Conservation (phyloP, 2,888 invertebrate genomes). For the Melanostoma scalare region DNA sequence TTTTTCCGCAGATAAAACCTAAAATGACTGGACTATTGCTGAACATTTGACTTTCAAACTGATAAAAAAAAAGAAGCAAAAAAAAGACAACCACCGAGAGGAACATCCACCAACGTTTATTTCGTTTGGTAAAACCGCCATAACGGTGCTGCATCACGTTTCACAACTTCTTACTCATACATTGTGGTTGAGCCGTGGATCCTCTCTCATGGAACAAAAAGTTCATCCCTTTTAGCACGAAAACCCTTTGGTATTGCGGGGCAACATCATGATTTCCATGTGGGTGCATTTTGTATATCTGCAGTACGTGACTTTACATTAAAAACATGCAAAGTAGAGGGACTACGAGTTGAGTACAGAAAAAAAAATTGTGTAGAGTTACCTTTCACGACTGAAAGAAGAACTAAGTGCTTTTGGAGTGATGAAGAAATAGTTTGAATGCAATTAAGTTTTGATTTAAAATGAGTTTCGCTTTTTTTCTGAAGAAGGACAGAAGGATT, state of each 20-base stretch:
- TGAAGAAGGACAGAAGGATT: constrained; percentile 12
- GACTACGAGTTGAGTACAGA: background rate
- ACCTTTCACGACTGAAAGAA: constrained; percentile 6
- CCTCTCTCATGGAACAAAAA: constrained; percentile 31
- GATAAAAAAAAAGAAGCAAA: constrained; percentile 25
- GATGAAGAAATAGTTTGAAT: constrained; percentile 64
- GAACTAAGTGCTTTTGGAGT: constrained; percentile 64
- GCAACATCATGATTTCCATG: constrained; percentile 60
- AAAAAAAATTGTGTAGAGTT: background rate
- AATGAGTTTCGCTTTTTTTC: constrained; percentile 30
- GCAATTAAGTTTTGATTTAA: constrained; percentile 70
- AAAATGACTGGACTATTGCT: too few relatives aligned
- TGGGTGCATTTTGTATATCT: constrained; percentile 58
- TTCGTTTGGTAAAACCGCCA: constrained; percentile 54
- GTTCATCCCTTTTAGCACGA: constrained; percentile 47
- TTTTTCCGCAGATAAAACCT: too few relatives aligned
- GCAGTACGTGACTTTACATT: constrained; percentile 67
- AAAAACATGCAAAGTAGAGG: constrained; percentile 32
- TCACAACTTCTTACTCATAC: constrained; percentile 27
- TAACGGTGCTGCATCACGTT: constrained; percentile 65
- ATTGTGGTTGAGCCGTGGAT: constrained; percentile 13
- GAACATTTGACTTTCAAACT: constrained; percentile 27
- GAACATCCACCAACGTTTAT: constrained; percentile 16
- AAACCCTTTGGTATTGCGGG: constrained; percentile 46
- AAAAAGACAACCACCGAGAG: background rate